Evolutionary conservation across 2,797 vertebrate genomes (phyloP), one percentile per base, ranked within the genome.

Genomic region (Sternotherus odoratus): DNA sequence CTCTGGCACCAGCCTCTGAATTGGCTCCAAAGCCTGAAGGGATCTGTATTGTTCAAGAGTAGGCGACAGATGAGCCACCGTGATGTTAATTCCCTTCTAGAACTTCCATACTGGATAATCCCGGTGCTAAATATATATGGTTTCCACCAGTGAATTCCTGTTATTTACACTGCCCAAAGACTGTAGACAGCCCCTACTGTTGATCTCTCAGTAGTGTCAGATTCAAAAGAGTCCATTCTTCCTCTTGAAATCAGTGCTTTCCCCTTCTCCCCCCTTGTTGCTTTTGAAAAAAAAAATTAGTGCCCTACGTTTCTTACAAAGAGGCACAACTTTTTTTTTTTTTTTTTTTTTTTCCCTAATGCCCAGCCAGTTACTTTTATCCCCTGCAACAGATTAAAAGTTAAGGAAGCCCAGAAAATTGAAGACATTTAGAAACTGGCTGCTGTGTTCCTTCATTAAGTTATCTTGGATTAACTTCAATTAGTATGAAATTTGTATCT

Each of bases 21-120:
- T 54, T 93, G 88, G 63, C 80, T 97, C 92, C 92, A 97, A 95
- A 94, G 88, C 77, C 83, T 95, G 91, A 94, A 89, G 89, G 91
- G 66, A 85, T 95, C 83, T 53, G 82, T 93, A 69, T 12, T 96
- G 33, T 75, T 90, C 66, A 82, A 36, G 88, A 93, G 78, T 78
- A 80, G 82, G 80, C 86, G 72, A 87, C 48, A 87, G 66, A 90
- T 48, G 90, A 77, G n/a, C 83, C 63, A 91, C 54, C 81, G 88
- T 97, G 91, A 96, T 96, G 94, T 97, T 92, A 89, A 92, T 91
- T 91, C 69, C 86, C 75, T 90, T 84, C 23, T 78, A 21, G 36
- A 91, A 0, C 49, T 94, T 88, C 51, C 72, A 83, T 79, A n/a
- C 77, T 49, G 5, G 1, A 33, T 88, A 91, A 89, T 85, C 11